Conservation (phyloP, 1,140 invertebrate genomes). For the Bombus soroeensis region DNA sequence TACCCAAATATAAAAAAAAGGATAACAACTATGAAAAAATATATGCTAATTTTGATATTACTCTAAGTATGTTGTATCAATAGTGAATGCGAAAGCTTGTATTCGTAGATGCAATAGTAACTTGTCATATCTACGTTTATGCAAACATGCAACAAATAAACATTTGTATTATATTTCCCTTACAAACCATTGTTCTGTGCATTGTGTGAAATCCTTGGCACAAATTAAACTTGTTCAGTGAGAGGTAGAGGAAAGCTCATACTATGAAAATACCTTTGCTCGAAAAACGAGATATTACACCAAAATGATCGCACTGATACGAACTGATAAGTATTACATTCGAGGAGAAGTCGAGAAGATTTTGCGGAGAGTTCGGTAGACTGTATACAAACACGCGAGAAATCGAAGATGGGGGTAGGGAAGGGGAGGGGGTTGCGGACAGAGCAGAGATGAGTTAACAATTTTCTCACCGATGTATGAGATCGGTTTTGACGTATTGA, state of each 20-base stretch:
- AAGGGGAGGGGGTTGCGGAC: background rate
- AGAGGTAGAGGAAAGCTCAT: background rate
- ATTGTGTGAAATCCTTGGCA: background rate
- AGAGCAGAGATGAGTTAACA: conserved; percentile 9
- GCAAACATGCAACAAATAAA: conserved; percentile 18
- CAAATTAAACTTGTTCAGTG: background rate
- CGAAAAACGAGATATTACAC: background rate
- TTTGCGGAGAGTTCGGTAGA: conserved; percentile 5
- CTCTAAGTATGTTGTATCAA: background rate
- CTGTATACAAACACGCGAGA: conserved; percentile 40
- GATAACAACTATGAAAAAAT: background rate
- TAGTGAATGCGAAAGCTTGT: background rate
- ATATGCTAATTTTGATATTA: background rate
- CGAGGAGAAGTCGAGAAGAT: background rate
- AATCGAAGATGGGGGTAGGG: background rate
- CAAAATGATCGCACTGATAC: conserved; percentile 1
- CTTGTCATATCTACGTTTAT: conserved; percentile 19
- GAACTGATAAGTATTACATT: background rate
- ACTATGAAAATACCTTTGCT: background rate
- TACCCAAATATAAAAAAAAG: background rate
- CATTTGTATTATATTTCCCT: background rate
- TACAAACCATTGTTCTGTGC: background rate
- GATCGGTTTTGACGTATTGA: conserved; percentile 29
- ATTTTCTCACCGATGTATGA: conserved; percentile 50
- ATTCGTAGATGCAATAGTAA: conserved; percentile 29